Evolutionary conservation across 2,797 vertebrate species (phyloP).

Genomic region (Leucoraja ocellata): DNA sequence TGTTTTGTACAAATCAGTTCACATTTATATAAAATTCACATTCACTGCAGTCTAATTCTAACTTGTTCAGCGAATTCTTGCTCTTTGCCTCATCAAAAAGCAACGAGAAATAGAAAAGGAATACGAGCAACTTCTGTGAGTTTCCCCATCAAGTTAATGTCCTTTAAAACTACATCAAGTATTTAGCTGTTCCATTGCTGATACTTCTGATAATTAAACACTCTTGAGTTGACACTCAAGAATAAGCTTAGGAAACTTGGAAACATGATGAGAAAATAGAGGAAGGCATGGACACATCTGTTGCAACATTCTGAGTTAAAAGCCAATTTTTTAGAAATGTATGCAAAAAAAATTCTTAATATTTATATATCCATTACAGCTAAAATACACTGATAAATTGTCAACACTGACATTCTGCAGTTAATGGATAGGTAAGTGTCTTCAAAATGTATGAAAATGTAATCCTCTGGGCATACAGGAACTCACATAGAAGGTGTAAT

Average conservation of each 20-base stretch:
- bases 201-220: too few species aligned
- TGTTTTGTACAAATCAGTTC: neutral
- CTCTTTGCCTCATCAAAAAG: neutral
- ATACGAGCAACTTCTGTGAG: neutral
- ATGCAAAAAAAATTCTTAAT: neutral
- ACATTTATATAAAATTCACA: neutral
- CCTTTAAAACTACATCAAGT: too few species aligned
- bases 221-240: neutral
- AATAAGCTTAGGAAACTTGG: neutral
- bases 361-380: conserved; percentile 5
- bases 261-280: neutral
- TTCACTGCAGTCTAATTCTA: neutral
- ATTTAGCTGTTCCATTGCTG: too few species aligned
- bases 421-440: conserved; percentile 29
- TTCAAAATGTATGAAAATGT: conserved; percentile 28
- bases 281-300: neutral
- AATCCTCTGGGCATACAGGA: conserved; percentile 3
- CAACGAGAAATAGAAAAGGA: neutral
- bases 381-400: neutral
- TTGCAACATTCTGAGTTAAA: neutral
- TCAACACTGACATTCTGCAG: neutral
- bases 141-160: neutral
- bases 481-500: neutral
- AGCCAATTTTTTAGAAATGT: neutral
- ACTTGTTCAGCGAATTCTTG: neutral